Conservation (phyloP, 2,113 vertebrate species). For the Sturnus vulgaris region DNA sequence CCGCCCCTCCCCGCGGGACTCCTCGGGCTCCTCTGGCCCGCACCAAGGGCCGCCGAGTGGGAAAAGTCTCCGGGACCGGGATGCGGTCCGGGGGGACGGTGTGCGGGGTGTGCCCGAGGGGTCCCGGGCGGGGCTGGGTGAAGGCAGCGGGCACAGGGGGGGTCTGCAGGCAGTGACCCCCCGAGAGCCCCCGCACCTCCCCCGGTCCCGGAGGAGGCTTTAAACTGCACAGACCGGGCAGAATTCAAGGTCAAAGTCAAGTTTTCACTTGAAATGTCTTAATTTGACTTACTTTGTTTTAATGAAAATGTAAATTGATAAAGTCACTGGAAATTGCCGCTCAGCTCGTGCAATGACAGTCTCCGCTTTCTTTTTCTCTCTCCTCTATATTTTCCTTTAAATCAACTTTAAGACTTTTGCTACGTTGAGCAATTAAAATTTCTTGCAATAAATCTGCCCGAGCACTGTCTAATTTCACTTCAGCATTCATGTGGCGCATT, state of each 20-base stretch:
- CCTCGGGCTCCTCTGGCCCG: neutral
- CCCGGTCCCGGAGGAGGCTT: neutral
- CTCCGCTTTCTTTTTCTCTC: neutral
- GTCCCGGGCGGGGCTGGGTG: neutral
- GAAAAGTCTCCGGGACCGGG: neutral
- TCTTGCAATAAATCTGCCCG: neutral
- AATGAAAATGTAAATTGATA: neutral
- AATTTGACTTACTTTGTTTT: neutral
- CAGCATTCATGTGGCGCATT: fast-evolving
- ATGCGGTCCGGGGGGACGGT: neutral
- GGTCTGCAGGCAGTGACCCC: neutral
- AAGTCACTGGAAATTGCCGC: neutral
- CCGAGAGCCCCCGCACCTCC: neutral
- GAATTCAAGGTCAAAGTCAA: neutral
- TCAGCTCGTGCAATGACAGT: neutral
- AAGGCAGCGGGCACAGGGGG: neutral
- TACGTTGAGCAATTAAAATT: neutral
- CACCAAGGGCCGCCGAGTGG: neutral
- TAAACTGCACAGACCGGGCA: neutral
- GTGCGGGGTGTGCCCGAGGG: neutral
- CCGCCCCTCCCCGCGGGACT: neutral
- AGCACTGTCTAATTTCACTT: neutral
- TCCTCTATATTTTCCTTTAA: neutral
- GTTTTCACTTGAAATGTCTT: neutral
- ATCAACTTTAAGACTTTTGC: neutral